phyloP scores from a whole-genome alignment of 2,113 vertebrate species.

The Calcarius ornatus region DNA sequence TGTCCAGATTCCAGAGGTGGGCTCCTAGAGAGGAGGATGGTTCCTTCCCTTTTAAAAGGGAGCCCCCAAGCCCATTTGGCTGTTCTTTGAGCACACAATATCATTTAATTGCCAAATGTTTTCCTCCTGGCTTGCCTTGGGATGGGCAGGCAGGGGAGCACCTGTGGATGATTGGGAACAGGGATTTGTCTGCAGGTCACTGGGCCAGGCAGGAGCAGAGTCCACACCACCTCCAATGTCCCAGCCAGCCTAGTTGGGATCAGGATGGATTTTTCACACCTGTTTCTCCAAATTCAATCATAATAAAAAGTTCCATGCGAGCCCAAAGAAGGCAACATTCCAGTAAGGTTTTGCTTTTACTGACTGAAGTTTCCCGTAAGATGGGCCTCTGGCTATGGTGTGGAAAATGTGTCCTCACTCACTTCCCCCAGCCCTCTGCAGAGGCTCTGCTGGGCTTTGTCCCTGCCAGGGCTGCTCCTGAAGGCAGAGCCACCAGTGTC shows the following conservation, averaged over 20 bases:
- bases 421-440: background rate
- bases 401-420: constrained; percentile 62
- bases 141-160: background rate
- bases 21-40: background rate
- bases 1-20: fast-evolving
- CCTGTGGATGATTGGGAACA: background rate
- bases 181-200: background rate
- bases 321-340: constrained; percentile 16
- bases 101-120: background rate
- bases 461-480: background rate
- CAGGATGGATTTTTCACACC: constrained; percentile 60
- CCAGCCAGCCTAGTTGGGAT: background rate
- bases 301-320: constrained; percentile 13
- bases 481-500: background rate
- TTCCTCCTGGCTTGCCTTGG: background rate
- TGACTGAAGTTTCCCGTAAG: constrained; percentile 33
- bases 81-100: background rate
- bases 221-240: background rate
- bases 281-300: constrained; percentile 38
- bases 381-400: constrained; percentile 8
- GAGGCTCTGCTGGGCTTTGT: background rate
- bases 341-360: constrained; percentile 32
- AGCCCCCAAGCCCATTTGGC: background rate
- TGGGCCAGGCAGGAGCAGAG: constrained; percentile 33
- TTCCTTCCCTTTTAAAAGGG: background rate